phyloP scores from a whole-genome alignment of 2,113 vertebrate genomes.

The Haemorhous mexicanus region DNA sequence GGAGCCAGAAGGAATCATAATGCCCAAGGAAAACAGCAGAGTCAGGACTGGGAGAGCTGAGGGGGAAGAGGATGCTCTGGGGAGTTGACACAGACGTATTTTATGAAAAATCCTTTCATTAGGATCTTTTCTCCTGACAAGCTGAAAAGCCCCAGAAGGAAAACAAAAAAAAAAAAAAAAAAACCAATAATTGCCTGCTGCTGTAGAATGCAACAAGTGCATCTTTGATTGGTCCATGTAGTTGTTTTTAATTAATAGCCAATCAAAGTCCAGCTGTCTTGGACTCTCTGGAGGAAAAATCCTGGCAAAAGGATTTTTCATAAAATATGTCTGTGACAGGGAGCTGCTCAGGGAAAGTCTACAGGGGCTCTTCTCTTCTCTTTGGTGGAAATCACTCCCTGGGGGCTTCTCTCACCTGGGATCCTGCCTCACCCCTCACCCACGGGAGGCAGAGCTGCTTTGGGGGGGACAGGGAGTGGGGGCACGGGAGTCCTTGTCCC shows the following conservation, averaged over 20 bases:
- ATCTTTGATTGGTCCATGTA: too few species aligned
- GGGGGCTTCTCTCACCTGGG: not conserved
- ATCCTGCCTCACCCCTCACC: not conserved
- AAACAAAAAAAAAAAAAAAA: too few species aligned
- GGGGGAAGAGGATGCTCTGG: not conserved
- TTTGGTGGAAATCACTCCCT: not conserved
- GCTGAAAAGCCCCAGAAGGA: too few species aligned
- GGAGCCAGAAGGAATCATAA: not conserved
- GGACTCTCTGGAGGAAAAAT: too few species aligned
- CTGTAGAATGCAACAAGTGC: too few species aligned
- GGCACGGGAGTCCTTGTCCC: fast-evolving
- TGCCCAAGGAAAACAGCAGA: not conserved
- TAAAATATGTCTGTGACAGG: too few species aligned
- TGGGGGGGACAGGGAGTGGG: fast-evolving
- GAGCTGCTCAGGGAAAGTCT: not conserved
- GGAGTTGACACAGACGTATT: not conserved
- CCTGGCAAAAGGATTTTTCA: too few species aligned
- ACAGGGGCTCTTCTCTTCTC: not conserved
- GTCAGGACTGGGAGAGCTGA: not conserved
- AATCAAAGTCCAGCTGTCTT: too few species aligned
- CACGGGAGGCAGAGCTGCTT: not conserved
- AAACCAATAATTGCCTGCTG: too few species aligned
- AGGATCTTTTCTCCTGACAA: too few species aligned
- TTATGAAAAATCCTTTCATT: too few species aligned
- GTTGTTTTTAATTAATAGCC: too few species aligned